Evolutionary conservation across 2,797 vertebrate species (phyloP).

Genomic region (Loriculus beryllinus): DNA sequence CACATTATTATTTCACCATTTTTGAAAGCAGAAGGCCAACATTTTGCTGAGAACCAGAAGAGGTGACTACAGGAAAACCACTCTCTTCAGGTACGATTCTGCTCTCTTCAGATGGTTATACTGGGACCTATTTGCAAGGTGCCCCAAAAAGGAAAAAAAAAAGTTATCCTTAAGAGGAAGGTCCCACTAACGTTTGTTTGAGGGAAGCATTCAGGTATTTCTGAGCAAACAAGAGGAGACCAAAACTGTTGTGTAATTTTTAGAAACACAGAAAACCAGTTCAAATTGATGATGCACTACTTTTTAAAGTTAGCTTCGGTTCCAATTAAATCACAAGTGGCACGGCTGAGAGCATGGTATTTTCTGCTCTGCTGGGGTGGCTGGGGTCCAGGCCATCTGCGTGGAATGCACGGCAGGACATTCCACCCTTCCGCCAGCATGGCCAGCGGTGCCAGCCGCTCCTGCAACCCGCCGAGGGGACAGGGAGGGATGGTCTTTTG

Average conservation of each 20-base stretch:
- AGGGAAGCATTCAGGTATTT: background rate
- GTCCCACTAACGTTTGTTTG: background rate
- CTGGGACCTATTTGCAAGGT: background rate
- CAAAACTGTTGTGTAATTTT: background rate
- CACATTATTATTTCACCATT: background rate
- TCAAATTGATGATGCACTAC: background rate
- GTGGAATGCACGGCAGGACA: constrained; percentile 51
- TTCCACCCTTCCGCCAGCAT: constrained; percentile 56
- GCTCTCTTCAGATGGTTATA: background rate
- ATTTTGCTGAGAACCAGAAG: background rate
- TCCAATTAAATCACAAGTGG: constrained; percentile 39
- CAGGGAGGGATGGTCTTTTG: constrained; percentile 58
- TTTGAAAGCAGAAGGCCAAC: background rate
- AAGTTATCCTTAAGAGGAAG: background rate
- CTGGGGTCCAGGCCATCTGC: constrained; percentile 61
- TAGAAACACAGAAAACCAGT: background rate
- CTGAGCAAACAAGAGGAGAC: background rate
- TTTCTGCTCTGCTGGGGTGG: constrained; percentile 53
- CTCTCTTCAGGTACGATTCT: background rate
- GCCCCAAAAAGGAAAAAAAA: background rate
- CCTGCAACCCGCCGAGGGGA: constrained; percentile 30
- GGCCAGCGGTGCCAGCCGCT: constrained; percentile 62
- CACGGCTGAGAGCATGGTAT: background rate
- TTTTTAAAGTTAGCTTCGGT: background rate
- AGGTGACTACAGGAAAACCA: background rate